Evolutionary conservation across 2,797 vertebrate genomes (phyloP), one percentile per base, ranked within the genome.

Genomic region (Aplochiton taeniatus): DNA sequence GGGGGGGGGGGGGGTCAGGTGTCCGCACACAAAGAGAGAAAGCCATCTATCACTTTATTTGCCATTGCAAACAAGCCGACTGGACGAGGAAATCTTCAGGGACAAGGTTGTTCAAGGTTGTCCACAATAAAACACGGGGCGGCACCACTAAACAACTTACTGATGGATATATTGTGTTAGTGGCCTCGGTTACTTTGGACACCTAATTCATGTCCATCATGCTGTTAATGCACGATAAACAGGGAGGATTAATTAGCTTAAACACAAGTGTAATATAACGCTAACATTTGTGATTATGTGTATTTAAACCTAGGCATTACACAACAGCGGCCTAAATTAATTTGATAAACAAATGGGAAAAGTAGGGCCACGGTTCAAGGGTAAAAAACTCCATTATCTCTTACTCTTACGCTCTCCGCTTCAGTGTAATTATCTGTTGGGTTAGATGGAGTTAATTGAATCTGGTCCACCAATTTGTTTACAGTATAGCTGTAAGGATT

Each of bases 341-440:
- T 88, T 90, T 84, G 80, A 89, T 87, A 89, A 90, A 91, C 84
- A 90, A 88, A 79, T 75, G 79, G 74, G 64, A 81, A 82, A 89
- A 83, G 74, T 66, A 75, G 83, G 80, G 81, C 78, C 73, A 82
- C 56, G 72, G 87, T 85, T 85, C 75, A 88, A 87, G 87, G 86
- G 76, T 77, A 82, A 57, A 78, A 79, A 79, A 66, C 19, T 76
- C 78, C 77, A 87, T 89, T 86, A 87, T 83, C 82, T 76, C 64
- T 68, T 66, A 73, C 63, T 80, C 70, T 64, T 84, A n/a, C 82
- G 79, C 66, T 82, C 70, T 68, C 57, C 74, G 79, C 80, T 79
- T 80, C 84, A 54, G 69, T 83, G 79, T 83, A 85, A 90, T 90
- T 89, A 87, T 83, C 80, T 80, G 70, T 81, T 74, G 79, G 83